A percentile compares a stretch with the other conserved stretches of the same genome.
These are phyloP conservation scores for Enteromius mattozi DNA, from an alignment of 2,797 vertebrate genomes.

Conservation along the genomic window DNA sequence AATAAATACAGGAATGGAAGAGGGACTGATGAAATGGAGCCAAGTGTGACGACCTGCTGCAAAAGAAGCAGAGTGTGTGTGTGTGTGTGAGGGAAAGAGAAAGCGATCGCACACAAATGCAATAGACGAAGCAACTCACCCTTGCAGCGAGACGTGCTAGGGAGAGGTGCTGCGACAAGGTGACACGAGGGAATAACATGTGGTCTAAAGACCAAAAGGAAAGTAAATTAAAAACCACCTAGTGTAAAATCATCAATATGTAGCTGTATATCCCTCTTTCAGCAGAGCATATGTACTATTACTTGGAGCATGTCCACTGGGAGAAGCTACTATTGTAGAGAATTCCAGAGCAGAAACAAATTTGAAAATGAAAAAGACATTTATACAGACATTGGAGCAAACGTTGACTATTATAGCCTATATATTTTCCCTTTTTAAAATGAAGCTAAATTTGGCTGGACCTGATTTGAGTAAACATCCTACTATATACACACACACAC, in stretches of 20 bases:
- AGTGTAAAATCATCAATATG: slow-evolving; percentile 70
- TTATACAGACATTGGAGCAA: slow-evolving; percentile 11
- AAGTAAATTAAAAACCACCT: slow-evolving; percentile 70
- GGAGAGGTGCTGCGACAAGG: slow-evolving; percentile 61
- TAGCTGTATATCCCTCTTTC: slow-evolving; percentile 58
- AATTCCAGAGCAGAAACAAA: slow-evolving; percentile 22
- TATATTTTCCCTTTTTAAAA: slow-evolving; percentile 22
- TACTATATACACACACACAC: neutral
- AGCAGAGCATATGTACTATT: slow-evolving; percentile 61
- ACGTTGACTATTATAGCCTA: neutral
- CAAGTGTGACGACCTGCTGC: slow-evolving; percentile 60
- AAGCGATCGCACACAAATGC: slow-evolving; percentile 38
- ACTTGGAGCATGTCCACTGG: slow-evolving; percentile 59
- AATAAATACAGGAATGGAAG: slow-evolving; percentile 54
- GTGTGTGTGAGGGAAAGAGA: slow-evolving; percentile 22
- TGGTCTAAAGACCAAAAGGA: slow-evolving; percentile 63
- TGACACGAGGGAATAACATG: slow-evolving; percentile 62
- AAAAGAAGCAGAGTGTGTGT: slow-evolving; percentile 46
- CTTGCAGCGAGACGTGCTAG: slow-evolving; percentile 62
- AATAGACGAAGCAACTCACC: slow-evolving; percentile 56
- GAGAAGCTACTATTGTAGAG: slow-evolving; percentile 47
- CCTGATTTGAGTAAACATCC: neutral
- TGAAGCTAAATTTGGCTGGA: neutral
- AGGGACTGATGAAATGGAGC: slow-evolving; percentile 55
- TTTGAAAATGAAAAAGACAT: slow-evolving; percentile 25